Base-by-base conservation (phyloP, 2,888 invertebrate genomes). In the Amphipoea lucens region DNA sequence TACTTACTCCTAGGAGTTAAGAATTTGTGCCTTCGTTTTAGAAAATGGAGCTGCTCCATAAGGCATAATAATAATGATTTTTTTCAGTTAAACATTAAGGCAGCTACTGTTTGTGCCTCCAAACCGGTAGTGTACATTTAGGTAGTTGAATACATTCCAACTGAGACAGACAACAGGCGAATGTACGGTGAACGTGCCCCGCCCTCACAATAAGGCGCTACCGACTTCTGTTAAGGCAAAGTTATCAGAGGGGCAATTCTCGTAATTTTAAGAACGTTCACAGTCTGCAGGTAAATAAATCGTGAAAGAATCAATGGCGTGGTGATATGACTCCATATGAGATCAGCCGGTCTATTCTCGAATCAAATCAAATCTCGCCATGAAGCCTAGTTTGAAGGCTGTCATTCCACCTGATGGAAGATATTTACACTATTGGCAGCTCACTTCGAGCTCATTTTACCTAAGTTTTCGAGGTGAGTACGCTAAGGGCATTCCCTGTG, bases 131-230 rank as follows among this genome's bases (percentile, higher is more conserved):
- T 86, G 54, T 78, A 65, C 36, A 81, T 78, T 84, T 73, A 84
- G 74, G 75, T 83, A 85, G 80, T 81, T 60, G 78, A 84, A 84
- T 86, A 87, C 90, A 92, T 92, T 89, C 89, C 87, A 84, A 76
- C 72, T 62, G 76, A 72, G 81, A 82, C 88, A 68, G 87, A 83
- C 86, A 81, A 78, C 81, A 60, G 83, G 81, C 76, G 81, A 90
- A 87, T 90, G 88, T 87, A 77, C 85, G 36, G 87, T 87, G 90
- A 92, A 89, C 90, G 93, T 90, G 88, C 95, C 95, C 92, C 95
- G 94, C 96, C 95, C 93, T 93, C 90, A 79, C 89, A 86, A 90
- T 92, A 90, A 90, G 69, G 88, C 87, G 90, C 93, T 93, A 91
- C 92, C 91, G 94, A 89, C 88, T 82, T 75, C 83, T 76, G 83